Conservation (phyloP, 2,888 invertebrate genomes). For the Orchesellides sinensis region DNA sequence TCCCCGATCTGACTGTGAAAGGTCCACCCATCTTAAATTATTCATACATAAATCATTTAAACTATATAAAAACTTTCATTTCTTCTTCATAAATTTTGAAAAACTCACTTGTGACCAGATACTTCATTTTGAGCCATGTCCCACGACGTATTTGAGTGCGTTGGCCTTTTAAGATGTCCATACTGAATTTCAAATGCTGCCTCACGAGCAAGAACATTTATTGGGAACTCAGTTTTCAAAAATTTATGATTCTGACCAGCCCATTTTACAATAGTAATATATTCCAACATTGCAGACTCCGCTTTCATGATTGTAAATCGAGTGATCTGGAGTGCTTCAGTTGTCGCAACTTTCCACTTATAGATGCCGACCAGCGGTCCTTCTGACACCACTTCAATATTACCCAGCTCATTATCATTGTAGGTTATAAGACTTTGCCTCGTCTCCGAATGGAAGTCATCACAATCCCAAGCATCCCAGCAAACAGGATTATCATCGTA, state of each 20-base stretch:
- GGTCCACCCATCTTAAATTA: conserved; percentile 77
- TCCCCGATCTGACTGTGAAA: conserved; percentile 78
- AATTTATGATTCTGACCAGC: conserved; percentile 78
- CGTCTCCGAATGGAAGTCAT: conserved; percentile 80
- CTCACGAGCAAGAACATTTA: conserved; percentile 76
- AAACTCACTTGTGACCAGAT: conserved; percentile 78
- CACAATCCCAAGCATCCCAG: conserved; percentile 81
- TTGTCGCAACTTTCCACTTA: conserved; percentile 61
- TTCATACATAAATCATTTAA: background rate
- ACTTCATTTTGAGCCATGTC: conserved; percentile 79
- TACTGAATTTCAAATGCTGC: conserved; percentile 79
- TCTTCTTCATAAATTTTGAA: no score
- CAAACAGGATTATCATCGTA: conserved; percentile 79
- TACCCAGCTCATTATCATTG: background rate
- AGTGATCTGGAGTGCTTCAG: conserved; percentile 45
- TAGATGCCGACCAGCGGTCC: conserved; percentile 66
- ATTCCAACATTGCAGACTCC: conserved; percentile 77
- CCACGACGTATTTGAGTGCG: conserved; percentile 79
- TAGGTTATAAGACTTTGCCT: conserved; percentile 67
- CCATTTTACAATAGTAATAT: conserved; percentile 78
- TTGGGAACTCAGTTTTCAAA: conserved; percentile 78
- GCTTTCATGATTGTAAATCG: conserved; percentile 77
- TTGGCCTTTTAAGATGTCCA: conserved; percentile 77
- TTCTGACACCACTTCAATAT: conserved; percentile 10
- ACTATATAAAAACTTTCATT: conserved; percentile 2